Base-by-base conservation (phyloP, 1,140 invertebrate genomes). In the Sinonovacula constricta region DNA sequence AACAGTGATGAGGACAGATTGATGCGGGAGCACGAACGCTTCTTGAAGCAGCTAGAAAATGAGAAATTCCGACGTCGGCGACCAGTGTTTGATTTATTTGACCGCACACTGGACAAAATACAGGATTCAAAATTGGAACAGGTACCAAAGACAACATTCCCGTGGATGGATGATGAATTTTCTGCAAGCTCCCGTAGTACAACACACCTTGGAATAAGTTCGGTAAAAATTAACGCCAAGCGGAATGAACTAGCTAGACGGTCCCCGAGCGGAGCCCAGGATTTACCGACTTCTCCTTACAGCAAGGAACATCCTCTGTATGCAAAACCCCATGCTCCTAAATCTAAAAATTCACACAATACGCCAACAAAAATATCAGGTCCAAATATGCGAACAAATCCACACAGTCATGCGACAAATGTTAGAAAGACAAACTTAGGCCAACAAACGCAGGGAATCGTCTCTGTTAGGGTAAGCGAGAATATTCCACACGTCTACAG, bases 91-190 rank as follows among this genome's bases (percentile, higher is more conserved):
- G 39, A 45, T 45, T 45, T 45, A 45, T 45, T 45, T 45, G 39
- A n/a, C n/a, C n/a, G n/a, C n/a, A n/a, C n/a, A n/a, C n/a, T n/a
- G n/a, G n/a, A n/a, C n/a, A n/a, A n/a, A n/a, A n/a, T 18, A 45
- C 39, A 45, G 18, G 39, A 18, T 18, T 18, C 39, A 10, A 18
- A 10, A 45, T 45, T 18, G 7, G 7, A 7, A 18, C 18, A 7
- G 39, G 18, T 18, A 45, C 7, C 7, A 7, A 54, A 76, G 36
- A 76, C 72, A 24, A 76, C 72, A 18, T 76, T 76, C 49, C 72
- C 72, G 30, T 76, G 72, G 72, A 76, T 76, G 72, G 72, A 76
- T 59, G 72, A 76, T 26, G 15, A 60, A 12, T 76, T 76, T 36
- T 45, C 54, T 3, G 53, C 72, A 15, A 39, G 39, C 5, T n/a